Evolutionary conservation across 2,888 invertebrate species (phyloP), one percentile per base, ranked within the genome.

Genomic region (Euplexia lucipara): DNA sequence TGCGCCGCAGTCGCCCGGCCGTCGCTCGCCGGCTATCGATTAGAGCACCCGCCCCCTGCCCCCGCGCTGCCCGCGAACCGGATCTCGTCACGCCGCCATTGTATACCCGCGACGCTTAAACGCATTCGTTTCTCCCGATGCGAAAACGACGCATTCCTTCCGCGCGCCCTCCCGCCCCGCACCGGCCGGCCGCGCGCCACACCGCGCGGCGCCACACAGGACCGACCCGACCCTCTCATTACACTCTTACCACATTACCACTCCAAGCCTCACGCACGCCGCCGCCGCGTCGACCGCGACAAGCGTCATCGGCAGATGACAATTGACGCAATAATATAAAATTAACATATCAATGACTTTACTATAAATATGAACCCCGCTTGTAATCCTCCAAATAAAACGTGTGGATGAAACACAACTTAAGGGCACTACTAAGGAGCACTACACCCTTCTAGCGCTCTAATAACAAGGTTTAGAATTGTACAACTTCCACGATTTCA

Each of bases 91-190:
- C 95, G 94, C 94, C 94, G 95, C 95, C 94, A 94, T 95, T 95
- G 95, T 95, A 92, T 95, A 94, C 94, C 93, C 94, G 94, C 95
- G 95, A 94, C 93, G 94, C 95, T 95, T 95, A 94, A 94, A 94
- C 95, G 95, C 95, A 95, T 95, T 95, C 95, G 95, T 95, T 95
- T 95, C 95, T 95, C 95, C 95, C 94, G 94, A 95, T 95, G 95
- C 95, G 95, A 95, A 95, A 95, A 95, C 95, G 95, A 95, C 95
- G 95, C 95, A 95, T 95, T 95, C 95, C 95, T 95, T 95, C 95
- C 95, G 93, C 93, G 91, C 94, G 91, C 90, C 91, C 91, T 86
- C 89, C 90, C 88, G 83, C 90, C 90, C 89, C 89, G 85, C 90
- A 81, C 84, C 86, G 85, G 80, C 84, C 86, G 85, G 81, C 86